phyloP scores from a whole-genome alignment of 2,888 invertebrate species.

The Taphrorychus bicolor region DNA sequence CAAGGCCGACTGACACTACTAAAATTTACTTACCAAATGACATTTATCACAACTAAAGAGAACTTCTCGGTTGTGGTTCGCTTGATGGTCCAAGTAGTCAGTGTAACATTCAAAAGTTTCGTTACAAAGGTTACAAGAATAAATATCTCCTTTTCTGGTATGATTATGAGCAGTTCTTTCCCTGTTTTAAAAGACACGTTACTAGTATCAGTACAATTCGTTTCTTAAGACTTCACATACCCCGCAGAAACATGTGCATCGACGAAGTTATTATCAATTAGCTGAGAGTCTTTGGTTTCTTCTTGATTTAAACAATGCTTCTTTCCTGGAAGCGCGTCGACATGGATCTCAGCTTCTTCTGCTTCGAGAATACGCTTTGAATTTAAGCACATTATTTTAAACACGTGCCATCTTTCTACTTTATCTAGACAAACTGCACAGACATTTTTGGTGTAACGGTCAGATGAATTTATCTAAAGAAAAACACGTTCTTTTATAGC shows the following conservation, averaged over 20 bases:
- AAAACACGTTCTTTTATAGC: not conserved
- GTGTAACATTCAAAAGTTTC: constrained; percentile 45
- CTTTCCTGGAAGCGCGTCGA: not conserved
- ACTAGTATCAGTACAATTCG: too few relatives aligned
- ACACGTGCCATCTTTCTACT: constrained; percentile 11
- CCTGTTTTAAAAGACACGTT: too few relatives aligned
- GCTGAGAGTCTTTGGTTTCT: not conserved
- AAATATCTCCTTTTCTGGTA: not conserved
- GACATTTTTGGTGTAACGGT: not conserved
- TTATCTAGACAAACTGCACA: not conserved
- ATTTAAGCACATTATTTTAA: constrained; percentile 23
- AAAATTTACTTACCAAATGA: constrained; percentile 43
- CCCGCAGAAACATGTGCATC: too few relatives aligned
- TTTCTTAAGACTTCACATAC: too few relatives aligned
- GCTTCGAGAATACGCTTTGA: not conserved
- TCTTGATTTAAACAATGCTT: not conserved
- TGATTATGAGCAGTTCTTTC: too few relatives aligned
- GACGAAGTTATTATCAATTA: not conserved
- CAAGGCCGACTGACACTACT: too few relatives aligned
- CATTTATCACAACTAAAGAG: constrained; percentile 47
- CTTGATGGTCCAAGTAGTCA: constrained; percentile 50
- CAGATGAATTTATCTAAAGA: not conserved
- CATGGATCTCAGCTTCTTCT: not conserved
- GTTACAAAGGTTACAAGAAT: constrained; percentile 44
- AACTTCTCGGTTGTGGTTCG: constrained; percentile 43